A percentile compares a stretch with the other conserved stretches of the same genome.
Evolutionary conservation across 2,888 invertebrate species (phyloP).

Genomic region (Catocala sponsa): DNA sequence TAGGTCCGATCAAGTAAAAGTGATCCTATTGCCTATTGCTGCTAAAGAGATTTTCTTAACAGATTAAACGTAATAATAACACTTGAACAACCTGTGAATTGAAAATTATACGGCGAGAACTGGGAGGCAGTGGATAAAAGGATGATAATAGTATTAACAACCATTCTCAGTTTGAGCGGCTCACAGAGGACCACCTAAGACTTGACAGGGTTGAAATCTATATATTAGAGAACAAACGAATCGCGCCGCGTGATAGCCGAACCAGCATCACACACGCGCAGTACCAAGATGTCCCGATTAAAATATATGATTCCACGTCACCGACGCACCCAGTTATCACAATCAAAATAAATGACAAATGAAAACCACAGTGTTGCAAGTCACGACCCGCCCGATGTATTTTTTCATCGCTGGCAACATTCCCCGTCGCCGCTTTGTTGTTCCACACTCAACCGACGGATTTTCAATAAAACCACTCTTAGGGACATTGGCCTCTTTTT

Average conservation of each 20-base stretch:
- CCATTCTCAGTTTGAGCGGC: not conserved
- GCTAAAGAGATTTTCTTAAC: too few relatives aligned
- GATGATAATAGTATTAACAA: too few relatives aligned
- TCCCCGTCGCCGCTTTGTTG: conserved; percentile 78
- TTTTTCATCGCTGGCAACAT: conserved; percentile 75
- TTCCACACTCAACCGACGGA: conserved; percentile 71
- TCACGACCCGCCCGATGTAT: conserved; percentile 70
- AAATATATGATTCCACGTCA: conserved; percentile 61
- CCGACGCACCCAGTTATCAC: conserved; percentile 74
- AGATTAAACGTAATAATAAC: too few relatives aligned
- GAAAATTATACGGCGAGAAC: too few relatives aligned
- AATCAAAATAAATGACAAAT: conserved; percentile 89
- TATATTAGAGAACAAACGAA: conserved; percentile 36
- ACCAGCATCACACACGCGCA: conserved; percentile 27
- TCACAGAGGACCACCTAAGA: conserved; percentile 36
- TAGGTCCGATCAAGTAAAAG: too few relatives aligned
- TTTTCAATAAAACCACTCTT: conserved; percentile 83
- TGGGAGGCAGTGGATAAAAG: too few relatives aligned
- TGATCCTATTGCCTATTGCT: too few relatives aligned
- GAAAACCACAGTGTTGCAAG: conserved; percentile 84
- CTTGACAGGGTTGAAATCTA: conserved; percentile 30
- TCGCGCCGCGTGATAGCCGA: conserved; percentile 24
- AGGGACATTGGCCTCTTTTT: conserved; percentile 74
- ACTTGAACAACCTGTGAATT: too few relatives aligned
- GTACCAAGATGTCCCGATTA: conserved; percentile 49